Evolutionary conservation across 2,113 vertebrate species (phyloP).

Genomic region (Oreochromis tanganicae): DNA sequence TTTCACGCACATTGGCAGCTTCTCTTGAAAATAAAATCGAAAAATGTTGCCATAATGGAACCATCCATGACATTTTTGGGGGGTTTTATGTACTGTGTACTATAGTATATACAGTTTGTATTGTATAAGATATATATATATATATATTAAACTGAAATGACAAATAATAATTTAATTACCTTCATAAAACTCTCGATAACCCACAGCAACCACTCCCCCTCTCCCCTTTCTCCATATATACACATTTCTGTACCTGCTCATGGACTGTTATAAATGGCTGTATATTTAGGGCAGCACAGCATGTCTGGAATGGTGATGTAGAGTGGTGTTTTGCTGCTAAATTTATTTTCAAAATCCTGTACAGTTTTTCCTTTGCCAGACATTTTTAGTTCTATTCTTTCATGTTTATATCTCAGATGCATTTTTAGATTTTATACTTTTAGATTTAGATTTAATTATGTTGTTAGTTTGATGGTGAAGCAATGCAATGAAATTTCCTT

Average conservation of each 20-base stretch:
- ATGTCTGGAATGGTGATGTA: neutral
- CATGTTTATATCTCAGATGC: neutral
- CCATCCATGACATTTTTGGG: neutral
- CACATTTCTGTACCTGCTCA: neutral
- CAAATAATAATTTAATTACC: neutral
- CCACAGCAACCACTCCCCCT: neutral
- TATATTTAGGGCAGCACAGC: neutral
- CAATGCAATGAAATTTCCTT: neutral
- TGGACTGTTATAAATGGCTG: neutral
- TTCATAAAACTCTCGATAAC: neutral
- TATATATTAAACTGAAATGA: neutral
- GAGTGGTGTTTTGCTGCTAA: neutral
- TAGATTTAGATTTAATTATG: neutral
- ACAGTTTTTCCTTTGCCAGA: neutral
- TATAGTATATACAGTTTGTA: neutral
- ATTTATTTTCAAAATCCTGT: neutral
- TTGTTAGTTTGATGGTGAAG: neutral
- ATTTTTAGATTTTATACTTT: neutral
- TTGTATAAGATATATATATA: neutral
- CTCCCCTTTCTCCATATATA: neutral
- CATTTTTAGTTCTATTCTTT: neutral
- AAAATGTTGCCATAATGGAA: neutral
- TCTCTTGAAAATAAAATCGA: neutral
- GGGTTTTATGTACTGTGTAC: neutral
- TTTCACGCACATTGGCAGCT: neutral